Percentiles rank a stretch among this genome's conserved stretches.
Conservation (phyloP, 2,113 vertebrate species). For the Tragelaphus strepsiceros region DNA sequence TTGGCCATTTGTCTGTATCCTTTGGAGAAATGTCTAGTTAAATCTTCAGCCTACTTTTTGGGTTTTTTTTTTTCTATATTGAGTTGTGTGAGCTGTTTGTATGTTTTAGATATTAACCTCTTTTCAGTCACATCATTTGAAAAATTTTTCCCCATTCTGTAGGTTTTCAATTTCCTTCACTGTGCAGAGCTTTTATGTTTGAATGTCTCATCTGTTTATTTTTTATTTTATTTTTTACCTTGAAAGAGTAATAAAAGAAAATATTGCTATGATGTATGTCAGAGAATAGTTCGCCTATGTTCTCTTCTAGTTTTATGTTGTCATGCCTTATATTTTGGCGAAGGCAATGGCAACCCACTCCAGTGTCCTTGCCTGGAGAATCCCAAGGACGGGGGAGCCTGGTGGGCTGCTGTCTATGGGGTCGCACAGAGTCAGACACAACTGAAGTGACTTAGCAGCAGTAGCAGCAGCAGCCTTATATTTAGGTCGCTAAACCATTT, state of each 20-base stretch:
- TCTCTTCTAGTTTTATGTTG: background rate
- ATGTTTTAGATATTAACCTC: background rate
- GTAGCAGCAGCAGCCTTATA: background rate
- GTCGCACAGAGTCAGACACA: no score
- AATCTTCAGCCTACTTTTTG: background rate
- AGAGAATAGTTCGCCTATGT: background rate
- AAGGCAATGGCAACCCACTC: no score
- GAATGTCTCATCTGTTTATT: background rate
- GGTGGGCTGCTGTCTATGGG: no score
- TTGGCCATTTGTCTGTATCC: background rate
- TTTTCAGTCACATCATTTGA: background rate
- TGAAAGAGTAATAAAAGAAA: background rate
- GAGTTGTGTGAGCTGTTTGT: background rate
- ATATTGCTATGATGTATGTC: background rate
- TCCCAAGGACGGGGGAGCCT: no score
- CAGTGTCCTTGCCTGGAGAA: no score
- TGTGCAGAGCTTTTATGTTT: background rate
- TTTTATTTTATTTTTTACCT: background rate
- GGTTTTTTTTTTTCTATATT: background rate
- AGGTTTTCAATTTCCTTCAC: background rate
- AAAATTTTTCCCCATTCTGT: background rate
- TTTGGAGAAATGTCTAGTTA: background rate
- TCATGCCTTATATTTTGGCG: background rate
- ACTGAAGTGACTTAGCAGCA: no score
- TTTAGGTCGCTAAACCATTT: background rate